Evolutionary conservation across 53 echinoderm and acorn worm species (phyloP).

Genomic region (Echinarachnius parma): DNA sequence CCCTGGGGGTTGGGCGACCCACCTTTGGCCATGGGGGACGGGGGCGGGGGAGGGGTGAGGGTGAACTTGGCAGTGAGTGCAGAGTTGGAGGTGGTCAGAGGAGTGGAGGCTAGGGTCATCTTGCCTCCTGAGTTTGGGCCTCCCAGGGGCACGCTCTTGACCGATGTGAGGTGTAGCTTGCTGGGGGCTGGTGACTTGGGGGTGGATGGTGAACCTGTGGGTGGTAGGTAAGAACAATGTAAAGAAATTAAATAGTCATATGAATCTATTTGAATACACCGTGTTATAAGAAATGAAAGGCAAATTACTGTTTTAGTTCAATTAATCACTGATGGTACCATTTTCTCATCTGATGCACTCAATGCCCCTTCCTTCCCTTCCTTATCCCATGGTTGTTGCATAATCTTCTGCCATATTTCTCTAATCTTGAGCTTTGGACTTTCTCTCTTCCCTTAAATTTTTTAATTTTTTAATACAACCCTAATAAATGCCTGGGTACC

Average conservation of each 20-base stretch:
- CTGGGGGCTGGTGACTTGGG: constrained; percentile 37
- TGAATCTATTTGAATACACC: too few species aligned
- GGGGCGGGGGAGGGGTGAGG: constrained; percentile 78
- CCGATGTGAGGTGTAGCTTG: constrained; percentile 43
- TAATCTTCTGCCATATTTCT: too few species aligned
- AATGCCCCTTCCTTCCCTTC: too few species aligned
- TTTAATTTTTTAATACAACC: too few species aligned
- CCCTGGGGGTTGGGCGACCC: constrained; percentile 27
- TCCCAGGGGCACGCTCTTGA: constrained; percentile 35
- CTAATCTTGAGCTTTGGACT: too few species aligned
- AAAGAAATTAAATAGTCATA: background rate
- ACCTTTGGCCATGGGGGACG: constrained; percentile 51
- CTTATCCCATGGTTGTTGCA: too few species aligned
- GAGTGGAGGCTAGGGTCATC: constrained; percentile 21
- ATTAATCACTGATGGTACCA: too few species aligned
- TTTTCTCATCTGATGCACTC: too few species aligned
- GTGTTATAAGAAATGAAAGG: too few species aligned
- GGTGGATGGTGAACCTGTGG: constrained; percentile 7
- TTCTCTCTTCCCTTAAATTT: too few species aligned
- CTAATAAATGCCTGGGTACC: too few species aligned
- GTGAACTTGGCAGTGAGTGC: constrained; percentile 84
- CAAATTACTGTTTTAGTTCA: too few species aligned
- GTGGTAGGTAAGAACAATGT: constrained; percentile 26
- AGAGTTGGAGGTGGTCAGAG: constrained; percentile 62
- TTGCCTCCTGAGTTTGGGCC: constrained; percentile 37